A percentile compares a stretch with the other conserved stretches of the same genome.
Conservation (phyloP, 2,888 invertebrate species). For the Hemithea aestivaria region DNA sequence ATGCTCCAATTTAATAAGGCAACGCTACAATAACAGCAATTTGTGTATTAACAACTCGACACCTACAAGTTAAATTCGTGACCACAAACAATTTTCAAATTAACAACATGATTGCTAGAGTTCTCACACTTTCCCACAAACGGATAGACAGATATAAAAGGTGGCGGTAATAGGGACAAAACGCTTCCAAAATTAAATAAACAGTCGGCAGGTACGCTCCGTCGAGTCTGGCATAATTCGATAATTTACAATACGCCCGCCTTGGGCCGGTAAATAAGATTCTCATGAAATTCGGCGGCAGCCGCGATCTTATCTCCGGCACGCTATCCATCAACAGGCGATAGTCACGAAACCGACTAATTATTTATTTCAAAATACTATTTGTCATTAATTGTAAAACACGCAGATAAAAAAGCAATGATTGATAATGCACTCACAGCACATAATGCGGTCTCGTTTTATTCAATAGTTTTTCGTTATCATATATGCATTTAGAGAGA, state of each 20-base stretch:
- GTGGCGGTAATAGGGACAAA: slow-evolving; percentile 61
- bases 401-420: slow-evolving; percentile 35
- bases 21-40: slow-evolving; percentile 21
- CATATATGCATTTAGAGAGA: slow-evolving; percentile 9
- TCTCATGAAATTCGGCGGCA: slow-evolving; percentile 71
- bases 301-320: slow-evolving; percentile 62
- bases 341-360: slow-evolving; percentile 64
- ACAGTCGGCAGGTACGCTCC: slow-evolving; percentile 61
- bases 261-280: slow-evolving; percentile 62
- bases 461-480: slow-evolving; percentile 23
- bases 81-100: slow-evolving; percentile 53
- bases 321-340: slow-evolving; percentile 65
- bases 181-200: slow-evolving; percentile 68
- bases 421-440: slow-evolving; percentile 28
- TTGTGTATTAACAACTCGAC: slow-evolving; percentile 48
- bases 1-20: slow-evolving; percentile 9
- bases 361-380: slow-evolving; percentile 56
- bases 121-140: slow-evolving; percentile 60
- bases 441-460: slow-evolving; percentile 17
- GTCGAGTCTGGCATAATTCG: slow-evolving; percentile 61
- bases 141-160: slow-evolving; percentile 43
- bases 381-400: slow-evolving; percentile 55
- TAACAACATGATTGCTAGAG: slow-evolving; percentile 47
- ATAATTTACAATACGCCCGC: slow-evolving; percentile 65
- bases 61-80: slow-evolving; percentile 57